Base-by-base conservation (phyloP, 1,140 invertebrate genomes). In the Aphaenogaster floridana region DNA sequence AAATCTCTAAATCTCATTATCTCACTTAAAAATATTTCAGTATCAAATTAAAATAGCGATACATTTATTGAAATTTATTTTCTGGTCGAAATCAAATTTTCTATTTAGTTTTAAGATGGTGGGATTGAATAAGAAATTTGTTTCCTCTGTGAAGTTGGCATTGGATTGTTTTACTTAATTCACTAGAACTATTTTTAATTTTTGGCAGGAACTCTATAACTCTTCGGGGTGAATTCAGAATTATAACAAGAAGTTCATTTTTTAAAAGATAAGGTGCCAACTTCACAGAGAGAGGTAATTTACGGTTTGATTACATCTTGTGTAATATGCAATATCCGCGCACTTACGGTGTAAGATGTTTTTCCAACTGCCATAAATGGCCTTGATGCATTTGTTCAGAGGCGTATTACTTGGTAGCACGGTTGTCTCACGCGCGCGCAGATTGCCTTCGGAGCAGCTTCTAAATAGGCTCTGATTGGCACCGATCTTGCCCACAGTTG, bases 351-450 rank as follows among this genome's bases (percentile, higher is more conserved):
- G 95, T 90, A 95, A 90, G 87, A 96, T 93, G 92, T 96, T 96
- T 91, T 94, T 95, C 95, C 96, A 96, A 90, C 95, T 95, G 81
- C 95, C 96, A 87, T 95, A 95, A 91, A 96, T 95, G 74, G 95
- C 95, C 85, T 93, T 94, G 87, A 96, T 95, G 89, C 95, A 96
- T 89, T 95, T 95, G 91, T 95, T 95, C 76, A 95, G 91, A 28
- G 95, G 93, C 81, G 91, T 93, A 79, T 88, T 87, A 36, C 88
- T 87, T 54, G 87, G 34, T 80, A 91, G 66, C 50, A 78, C 61
- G 13, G 69, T 90, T 42, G 78, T 89, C 76, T 79, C 85, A 42
- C 88, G 91, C 3, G 84, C 80, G 57, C 87, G 89, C 87, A 96
- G 87, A 90, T 96, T 95, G 21, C 95, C 95, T 85, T 96, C 95